Evolutionary conservation across 2,113 vertebrate species (phyloP).

Genomic region (Lipophrys pholis): DNA sequence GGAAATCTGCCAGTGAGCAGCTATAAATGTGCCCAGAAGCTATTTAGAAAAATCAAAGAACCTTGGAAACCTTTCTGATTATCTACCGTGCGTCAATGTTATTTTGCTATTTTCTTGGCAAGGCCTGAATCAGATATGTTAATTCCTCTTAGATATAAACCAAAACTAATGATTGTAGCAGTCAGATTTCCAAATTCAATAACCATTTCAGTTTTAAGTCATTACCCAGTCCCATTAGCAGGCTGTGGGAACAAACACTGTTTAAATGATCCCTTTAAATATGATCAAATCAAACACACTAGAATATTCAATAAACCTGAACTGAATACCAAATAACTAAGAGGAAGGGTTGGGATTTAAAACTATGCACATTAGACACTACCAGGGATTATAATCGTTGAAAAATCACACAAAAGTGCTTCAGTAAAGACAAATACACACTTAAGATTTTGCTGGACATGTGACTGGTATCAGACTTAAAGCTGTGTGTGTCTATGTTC

Average conservation of each 20-base stretch:
- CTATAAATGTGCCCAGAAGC: background rate
- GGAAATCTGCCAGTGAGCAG: background rate
- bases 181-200: background rate
- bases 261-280: background rate
- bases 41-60: background rate
- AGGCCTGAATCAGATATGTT: background rate
- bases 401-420: background rate
- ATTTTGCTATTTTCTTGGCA: background rate
- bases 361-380: constrained; percentile 16
- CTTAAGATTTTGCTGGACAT: constrained; percentile 9
- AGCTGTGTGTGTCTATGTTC: constrained; percentile 14
- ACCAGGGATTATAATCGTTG: constrained; percentile 22
- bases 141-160: background rate
- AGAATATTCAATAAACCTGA: background rate
- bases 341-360: background rate
- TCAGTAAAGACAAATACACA: background rate
- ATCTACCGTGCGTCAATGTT: background rate
- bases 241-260: too few relatives aligned
- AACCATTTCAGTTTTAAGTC: background rate
- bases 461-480: constrained; percentile 25
- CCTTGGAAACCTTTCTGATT: background rate
- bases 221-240: background rate
- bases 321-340: background rate
- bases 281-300: background rate
- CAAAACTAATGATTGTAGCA: background rate